Base-by-base conservation (phyloP, 2,113 vertebrate genomes). In the Vidua chalybeata region DNA sequence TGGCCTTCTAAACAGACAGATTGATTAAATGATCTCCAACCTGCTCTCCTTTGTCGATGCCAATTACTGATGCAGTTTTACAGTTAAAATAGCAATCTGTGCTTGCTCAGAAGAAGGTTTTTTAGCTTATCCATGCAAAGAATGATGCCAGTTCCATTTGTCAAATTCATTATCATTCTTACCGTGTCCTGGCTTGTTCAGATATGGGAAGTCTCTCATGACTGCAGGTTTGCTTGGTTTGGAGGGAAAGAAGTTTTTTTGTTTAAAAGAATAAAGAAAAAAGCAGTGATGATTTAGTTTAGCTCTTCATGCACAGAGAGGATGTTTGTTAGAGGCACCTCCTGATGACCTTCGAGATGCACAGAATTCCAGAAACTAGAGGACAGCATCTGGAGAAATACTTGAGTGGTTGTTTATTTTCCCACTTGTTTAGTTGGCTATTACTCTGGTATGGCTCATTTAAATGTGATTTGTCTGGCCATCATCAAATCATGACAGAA, bases 281-380 rank as follows among this genome's bases (percentile, higher is more conserved):
- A 54, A 51, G 8, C 26, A 45, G 22, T 5, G 9, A 41, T 79
- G 39, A 76, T 90, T 92, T 92, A 49, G 89, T 63, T 92, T 95
- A 78, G 63, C 54, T 92, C 2, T 63, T 80, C 46, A n/a, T 66
- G 41, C 37, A 58, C 35, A 71, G 55, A 75, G 68, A 49, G 35
- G 83, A 92, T 95, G 80, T 96, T 96, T 93, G 79, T 90, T 93
- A 39, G 43, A 74, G 43, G 22, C 74, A 77, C 87, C 88, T 92
- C 51, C 84, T 74, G 72, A 67, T 94, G 88, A 71, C 79, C 63
- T 74, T 80, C 64, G 76, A 71, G 76, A 88, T 80, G 76, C 76
- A 90, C 43, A 74, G 92, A 81, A 92, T 94, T 97, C 89, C 93
- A 89, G 91, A 96, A 95, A 90, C 45, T 35, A 46, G 45, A 49